Evolutionary conservation across 2,888 invertebrate genomes (phyloP), one percentile per base, ranked within the genome.

Genomic region (Erpobdella octoculata): DNA sequence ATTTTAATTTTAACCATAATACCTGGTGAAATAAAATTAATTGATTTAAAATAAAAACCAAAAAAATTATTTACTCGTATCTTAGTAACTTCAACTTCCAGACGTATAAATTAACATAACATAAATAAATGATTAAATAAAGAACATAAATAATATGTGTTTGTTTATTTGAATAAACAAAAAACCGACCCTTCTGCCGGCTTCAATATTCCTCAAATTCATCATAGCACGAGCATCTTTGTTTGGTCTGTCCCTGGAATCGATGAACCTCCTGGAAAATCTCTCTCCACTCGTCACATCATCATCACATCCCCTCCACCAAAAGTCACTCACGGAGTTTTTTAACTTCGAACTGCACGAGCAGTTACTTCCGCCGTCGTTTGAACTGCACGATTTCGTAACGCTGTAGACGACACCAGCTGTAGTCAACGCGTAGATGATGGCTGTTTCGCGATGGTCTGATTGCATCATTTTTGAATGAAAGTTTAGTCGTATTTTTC

Each of bases 171-270:
- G n/a, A n/a, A n/a, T n/a, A n/a, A n/a, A n/a, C n/a, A n/a, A 15
- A 1, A 28, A n/a, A 72, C 88, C 86, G 86, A 95, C 94, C 88
- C 94, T 87, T 81, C 96, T 86, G 8, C 96, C 96, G 62, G 94
- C 96, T 83, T 96, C 93, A 83, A 97, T 97, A 85, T 97, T 97
- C 83, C 96, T 95, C 69, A 96, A 86, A 79, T 96, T 96, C 93
- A 97, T 96, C 75, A 95, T 86, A 78, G 91, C 89, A 38, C 91
- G 86, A 0, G 92, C 94, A 75, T 81, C 81, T 69, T 79, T 76
- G 21, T 78, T 78, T 73, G 77, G 78, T 61, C 85, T 82, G 82
- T 96, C 96, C 73, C 91, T 87, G 73, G 93, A 89, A 84, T 97
- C 97, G 74, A 96, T 90, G 82, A 97, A 97, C 79, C 90, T 90